Percentiles rank a stretch among this genome's conserved stretches.
Conservation (phyloP, 2,888 invertebrate genomes). For the Drosophila lutescens region DNA sequence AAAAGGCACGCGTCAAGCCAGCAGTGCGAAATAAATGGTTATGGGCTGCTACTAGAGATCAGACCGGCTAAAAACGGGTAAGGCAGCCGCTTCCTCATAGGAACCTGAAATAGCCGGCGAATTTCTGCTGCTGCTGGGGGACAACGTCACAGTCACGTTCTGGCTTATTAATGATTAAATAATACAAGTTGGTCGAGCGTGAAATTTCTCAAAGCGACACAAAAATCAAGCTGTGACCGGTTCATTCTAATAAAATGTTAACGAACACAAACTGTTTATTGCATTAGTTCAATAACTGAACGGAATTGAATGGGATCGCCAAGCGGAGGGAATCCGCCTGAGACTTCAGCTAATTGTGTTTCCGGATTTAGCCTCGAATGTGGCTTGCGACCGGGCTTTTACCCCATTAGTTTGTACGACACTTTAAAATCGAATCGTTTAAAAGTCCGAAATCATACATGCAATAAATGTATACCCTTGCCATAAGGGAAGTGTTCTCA, state of each 20-base stretch:
- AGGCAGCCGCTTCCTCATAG: slow-evolving; percentile 27
- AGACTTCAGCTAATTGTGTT: slow-evolving; percentile 7
- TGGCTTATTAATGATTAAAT: slow-evolving; percentile 37
- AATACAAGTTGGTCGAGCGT: slow-evolving; percentile 27
- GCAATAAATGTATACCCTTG: no score
- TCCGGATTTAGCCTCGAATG: not conserved
- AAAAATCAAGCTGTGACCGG: slow-evolving; percentile 54
- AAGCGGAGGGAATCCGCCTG: slow-evolving; percentile 6
- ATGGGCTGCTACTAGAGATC: slow-evolving; percentile 1
- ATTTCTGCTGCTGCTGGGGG: not conserved
- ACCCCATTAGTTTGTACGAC: no score
- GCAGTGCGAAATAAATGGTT: not conserved
- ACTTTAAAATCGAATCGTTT: no score
- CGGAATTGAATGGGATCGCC: slow-evolving; percentile 5
- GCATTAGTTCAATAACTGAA: slow-evolving; percentile 55
- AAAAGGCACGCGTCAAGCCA: slow-evolving; percentile 15
- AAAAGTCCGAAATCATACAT: no score
- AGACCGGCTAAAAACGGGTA: slow-evolving; percentile 31
- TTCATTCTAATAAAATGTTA: slow-evolving; percentile 57
- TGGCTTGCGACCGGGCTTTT: no score
- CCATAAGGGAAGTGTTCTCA: no score
- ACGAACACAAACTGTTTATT: slow-evolving; percentile 54
- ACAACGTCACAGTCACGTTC: slow-evolving; percentile 35
- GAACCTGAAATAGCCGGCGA: slow-evolving; percentile 36
- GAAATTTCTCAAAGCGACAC: slow-evolving; percentile 16